Evolutionary conservation across 30 jellyfish, hydroid and myxozoan genomes (phyloP).

Genomic region (Cassiopea andromeda): DNA sequence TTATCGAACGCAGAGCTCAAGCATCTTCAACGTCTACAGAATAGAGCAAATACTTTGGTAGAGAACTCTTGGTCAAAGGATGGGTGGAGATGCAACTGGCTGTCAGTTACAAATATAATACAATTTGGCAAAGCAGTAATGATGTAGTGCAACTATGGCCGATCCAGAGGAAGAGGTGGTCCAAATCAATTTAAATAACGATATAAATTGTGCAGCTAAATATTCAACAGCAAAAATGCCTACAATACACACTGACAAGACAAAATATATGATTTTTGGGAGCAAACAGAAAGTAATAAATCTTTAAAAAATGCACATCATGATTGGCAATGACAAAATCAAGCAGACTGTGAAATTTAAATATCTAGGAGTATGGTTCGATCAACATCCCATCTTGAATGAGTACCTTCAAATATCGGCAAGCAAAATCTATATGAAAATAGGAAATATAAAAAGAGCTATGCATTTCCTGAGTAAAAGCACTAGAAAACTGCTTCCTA

Average conservation of each 20-base stretch:
- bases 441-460: slow-evolving; percentile 5
- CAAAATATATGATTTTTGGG: slow-evolving; percentile 16
- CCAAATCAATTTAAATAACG: slow-evolving; percentile 21
- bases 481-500: slow-evolving; percentile 25
- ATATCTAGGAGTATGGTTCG: too few species aligned
- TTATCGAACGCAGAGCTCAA: too few species aligned
- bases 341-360: too few species aligned
- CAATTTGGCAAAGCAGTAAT: too few species aligned
- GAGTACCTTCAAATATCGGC: too few species aligned
- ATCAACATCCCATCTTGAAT: too few species aligned
- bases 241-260: slow-evolving; percentile 21
- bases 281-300: slow-evolving; percentile 13
- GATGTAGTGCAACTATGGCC: neutral
- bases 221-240: slow-evolving; percentile 34
- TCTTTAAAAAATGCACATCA: slow-evolving; percentile 3
- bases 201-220: slow-evolving; percentile 18
- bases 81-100: too few species aligned
- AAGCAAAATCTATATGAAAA: too few species aligned
- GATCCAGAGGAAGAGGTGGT: slow-evolving; percentile 18
- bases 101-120: too few species aligned
- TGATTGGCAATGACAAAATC: neutral
- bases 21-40: too few species aligned
- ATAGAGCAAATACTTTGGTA: too few species aligned
- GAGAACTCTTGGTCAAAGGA: too few species aligned
- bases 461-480: neutral